Evolutionary conservation across 1,140 invertebrate species (phyloP).

Genomic region (Sinella curviseta): DNA sequence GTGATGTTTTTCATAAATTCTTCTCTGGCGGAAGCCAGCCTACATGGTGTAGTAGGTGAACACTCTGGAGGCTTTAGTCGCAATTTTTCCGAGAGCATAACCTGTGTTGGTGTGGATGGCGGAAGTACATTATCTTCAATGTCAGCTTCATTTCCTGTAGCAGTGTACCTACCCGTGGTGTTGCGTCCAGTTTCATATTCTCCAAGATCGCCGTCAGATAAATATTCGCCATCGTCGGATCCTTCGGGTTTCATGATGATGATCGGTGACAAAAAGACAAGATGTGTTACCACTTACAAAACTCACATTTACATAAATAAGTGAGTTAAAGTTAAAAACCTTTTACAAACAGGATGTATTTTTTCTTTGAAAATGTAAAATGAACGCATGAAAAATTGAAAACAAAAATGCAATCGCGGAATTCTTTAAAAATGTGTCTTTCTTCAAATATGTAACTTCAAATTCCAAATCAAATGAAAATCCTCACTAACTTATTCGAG

Average conservation of each 20-base stretch:
- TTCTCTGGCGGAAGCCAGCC: neutral
- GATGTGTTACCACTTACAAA: neutral
- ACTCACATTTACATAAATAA: no score
- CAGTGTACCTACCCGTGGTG: neutral
- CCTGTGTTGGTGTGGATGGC: neutral
- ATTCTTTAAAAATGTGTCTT: no score
- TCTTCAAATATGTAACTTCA: no score
- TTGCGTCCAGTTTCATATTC: neutral
- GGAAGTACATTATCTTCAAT: neutral
- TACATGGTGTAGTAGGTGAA: neutral
- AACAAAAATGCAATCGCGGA: no score
- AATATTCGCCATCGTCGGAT: neutral
- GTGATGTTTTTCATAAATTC: neutral
- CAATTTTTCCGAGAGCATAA: neutral
- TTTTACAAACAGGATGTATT: no score
- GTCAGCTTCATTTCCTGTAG: neutral
- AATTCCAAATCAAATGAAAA: no score
- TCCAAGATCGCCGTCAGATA: neutral
- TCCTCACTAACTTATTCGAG: no score
- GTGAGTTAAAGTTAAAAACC: no score
- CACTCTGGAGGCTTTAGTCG: neutral
- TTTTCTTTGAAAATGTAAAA: no score
- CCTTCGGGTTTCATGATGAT: neutral
- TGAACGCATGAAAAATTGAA: no score
- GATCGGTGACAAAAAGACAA: no score